Percentiles rank a stretch among this genome's conserved stretches.
Conservation (phyloP, 1,140 invertebrate genomes). For the Platyscapa corneri region DNA sequence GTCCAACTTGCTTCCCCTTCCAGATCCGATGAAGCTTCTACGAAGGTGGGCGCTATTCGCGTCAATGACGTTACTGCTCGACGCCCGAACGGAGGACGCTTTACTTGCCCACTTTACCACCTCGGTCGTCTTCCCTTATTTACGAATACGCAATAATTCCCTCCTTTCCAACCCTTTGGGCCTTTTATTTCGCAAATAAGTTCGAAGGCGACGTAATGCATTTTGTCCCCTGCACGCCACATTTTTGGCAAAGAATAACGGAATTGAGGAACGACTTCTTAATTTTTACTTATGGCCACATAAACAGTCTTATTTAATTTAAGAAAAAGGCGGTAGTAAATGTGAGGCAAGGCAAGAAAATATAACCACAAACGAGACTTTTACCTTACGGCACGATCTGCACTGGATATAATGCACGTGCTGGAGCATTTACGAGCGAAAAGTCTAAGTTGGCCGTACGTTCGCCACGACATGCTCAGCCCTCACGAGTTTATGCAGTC, state of each 20-base stretch:
- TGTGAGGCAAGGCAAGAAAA: constrained; percentile 19
- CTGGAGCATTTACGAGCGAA: constrained; percentile 48
- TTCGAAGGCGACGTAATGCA: too few species aligned
- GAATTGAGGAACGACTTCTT: constrained; percentile 2
- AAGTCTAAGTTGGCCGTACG: constrained; percentile 35
- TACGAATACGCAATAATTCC: neutral
- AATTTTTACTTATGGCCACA: constrained; percentile 26
- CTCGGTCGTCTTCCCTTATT: neutral
- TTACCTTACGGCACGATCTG: constrained; percentile 50
- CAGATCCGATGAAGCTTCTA: neutral
- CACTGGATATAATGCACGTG: constrained; percentile 47
- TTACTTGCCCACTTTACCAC: neutral
- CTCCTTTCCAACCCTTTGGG: neutral
- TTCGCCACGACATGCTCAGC: constrained; percentile 5
- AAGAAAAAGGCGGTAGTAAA: constrained; percentile 44
- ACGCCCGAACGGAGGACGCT: too few species aligned
- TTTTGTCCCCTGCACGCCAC: neutral
- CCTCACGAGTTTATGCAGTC: constrained; percentile 43
- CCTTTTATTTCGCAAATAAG: too few species aligned
- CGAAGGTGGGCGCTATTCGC: neutral
- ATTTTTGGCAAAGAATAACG: neutral
- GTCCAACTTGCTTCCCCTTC: neutral
- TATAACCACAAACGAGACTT: constrained; percentile 50
- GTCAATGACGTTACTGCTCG: neutral
- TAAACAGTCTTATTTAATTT: constrained; percentile 52